Base-by-base conservation (phyloP, 2,888 invertebrate species). In the Drosophila gaucha region DNA sequence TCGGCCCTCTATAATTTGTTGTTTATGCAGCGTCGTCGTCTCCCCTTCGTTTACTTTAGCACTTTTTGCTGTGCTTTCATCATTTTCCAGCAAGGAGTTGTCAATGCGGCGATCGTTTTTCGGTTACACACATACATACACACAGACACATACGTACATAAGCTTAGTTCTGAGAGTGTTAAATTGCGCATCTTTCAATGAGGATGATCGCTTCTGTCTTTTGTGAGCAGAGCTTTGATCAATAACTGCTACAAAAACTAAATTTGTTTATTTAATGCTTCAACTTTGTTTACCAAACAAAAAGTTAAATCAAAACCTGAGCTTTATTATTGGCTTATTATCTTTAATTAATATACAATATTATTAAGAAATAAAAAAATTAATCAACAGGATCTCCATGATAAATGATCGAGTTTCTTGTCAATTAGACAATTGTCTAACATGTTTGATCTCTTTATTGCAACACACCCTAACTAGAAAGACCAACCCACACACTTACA, bases 1-100 rank as follows among this genome's bases (percentile, higher is more conserved):
- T 73, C 59, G 49, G 73, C 59, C 80, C 83, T 68, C 78, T 73
- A 64, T 70, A 58, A 74, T 64, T 67, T 59, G 54, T 62, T 62
- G 57, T 64, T 64, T 70, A 41, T 67, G 56, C 65, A 72, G 58
- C 52, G 65, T 62, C 63, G 65, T 62, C 63, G 66, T 59, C 65
- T 69, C 56, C 56, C 73, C 80, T 80, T 80, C 74, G 55, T 52
- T 68, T 67, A 55, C 47, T 59, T 77, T 58, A 41, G 41, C 59
- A 47, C 54, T 64, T 77, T 74, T 31, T 73, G 74, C 59, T 78
- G 68, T 22, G 68, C 74, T 74, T 74, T 68, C 74, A 73, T 71
- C 71, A 67, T 72, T 62, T 35, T 22, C 30, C 28, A 41, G 49
- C 33, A 51, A 73, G 74, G 73, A 74, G 58, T 73, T 74, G 74